Percentiles rank a stretch among this genome's conserved stretches.
Conservation (phyloP, 2,888 invertebrate species). For the Cantharis rustica region DNA sequence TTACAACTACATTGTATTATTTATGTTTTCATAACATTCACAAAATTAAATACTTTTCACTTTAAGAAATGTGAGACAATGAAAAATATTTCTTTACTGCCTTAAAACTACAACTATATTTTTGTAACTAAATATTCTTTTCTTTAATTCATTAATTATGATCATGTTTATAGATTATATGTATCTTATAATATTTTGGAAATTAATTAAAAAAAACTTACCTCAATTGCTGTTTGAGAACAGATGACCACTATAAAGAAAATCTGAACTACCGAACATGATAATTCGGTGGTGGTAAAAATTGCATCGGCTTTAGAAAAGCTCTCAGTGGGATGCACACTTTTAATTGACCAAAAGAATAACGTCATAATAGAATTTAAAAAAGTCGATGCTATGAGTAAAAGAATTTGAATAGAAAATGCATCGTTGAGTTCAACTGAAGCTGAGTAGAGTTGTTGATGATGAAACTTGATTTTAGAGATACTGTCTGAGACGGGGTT, state of each 20-base stretch:
- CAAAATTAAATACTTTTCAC: too few species aligned
- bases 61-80: too few species aligned
- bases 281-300: not conserved
- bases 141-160: too few species aligned
- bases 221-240: slow-evolving; percentile 9
- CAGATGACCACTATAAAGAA: not conserved
- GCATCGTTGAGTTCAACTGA: not conserved
- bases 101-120: too few species aligned
- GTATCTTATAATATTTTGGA: not conserved
- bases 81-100: too few species aligned
- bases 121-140: too few species aligned
- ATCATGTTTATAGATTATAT: too few species aligned
- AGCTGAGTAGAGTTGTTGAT: not conserved
- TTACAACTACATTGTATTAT: too few species aligned
- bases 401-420: slow-evolving; percentile 8
- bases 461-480: not conserved
- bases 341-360: slow-evolving; percentile 4
- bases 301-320: not conserved
- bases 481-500: not conserved
- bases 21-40: too few species aligned
- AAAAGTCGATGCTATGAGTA: not conserved
- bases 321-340: not conserved
- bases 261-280: not conserved
- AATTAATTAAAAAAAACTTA: not conserved
- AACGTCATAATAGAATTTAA: not conserved